Evolutionary conservation across 2,888 invertebrate species (phyloP), one percentile per base, ranked within the genome.

Genomic region (Eupelmus urozonus): DNA sequence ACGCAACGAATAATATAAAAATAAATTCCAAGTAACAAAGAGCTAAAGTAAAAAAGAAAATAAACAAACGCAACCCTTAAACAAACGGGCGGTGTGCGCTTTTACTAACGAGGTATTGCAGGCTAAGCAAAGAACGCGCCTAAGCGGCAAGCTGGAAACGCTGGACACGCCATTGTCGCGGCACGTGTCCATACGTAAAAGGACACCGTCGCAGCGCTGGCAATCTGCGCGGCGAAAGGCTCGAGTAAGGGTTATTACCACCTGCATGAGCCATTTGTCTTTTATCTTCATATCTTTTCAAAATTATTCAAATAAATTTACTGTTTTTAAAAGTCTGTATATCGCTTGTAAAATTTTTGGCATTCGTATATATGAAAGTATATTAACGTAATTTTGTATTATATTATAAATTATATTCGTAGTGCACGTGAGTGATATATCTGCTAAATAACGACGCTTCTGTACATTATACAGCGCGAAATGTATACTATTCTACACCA

Each of bases 151-250:
- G 76, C 82, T 89, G 85, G 88, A 88, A 79, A 87, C 86, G 71
- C 78, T 89, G 85, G 89, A 89, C 79, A 87, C 88, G 69, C 84
- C 88, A 53, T 81, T 90, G 79, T 87, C 89, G 59, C 87, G 89
- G 40, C 89, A 89, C 76, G 88, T 90, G 55, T 89, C 89, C 70
- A 82, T 88, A 65, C 86, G 88, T 77, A 88, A 87, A 63, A 87
- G 89, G 78, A 89, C 89, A 79, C 89, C 89, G 40, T 89, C 89
- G 34, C 89, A 90, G 78, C 87, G 88, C 77, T 90, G 89, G 89
- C 89, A 89, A 80, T 89, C 89, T 57, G 89, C 88, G 72, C 85
- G 89, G 20, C 86, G 88, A 73, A 90, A 89, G 85, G 89, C 89
- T 84, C 89, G 89, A 82, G 89, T 89, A 89, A 89, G 88, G 83